phyloP scores from a whole-genome alignment of 1,140 invertebrate species.

The Reticulitermes speratus region DNA sequence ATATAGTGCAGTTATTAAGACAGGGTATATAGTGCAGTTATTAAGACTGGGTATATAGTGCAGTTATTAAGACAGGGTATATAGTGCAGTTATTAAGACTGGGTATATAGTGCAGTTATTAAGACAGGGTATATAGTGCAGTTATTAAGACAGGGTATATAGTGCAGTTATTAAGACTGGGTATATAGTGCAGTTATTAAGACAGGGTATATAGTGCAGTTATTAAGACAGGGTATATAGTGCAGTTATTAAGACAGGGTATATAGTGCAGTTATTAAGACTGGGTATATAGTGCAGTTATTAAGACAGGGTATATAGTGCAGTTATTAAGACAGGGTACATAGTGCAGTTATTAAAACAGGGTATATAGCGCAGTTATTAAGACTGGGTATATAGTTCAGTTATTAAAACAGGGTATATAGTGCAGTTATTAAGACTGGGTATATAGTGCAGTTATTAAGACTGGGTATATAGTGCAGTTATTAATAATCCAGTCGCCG shows the following conservation, averaged over 20 bases:
- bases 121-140: slow-evolving; percentile 55
- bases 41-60: slow-evolving; percentile 64
- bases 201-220: slow-evolving; percentile 55
- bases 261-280: slow-evolving; percentile 46
- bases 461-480: slow-evolving; percentile 58
- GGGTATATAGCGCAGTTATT: slow-evolving; percentile 54
- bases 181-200: slow-evolving; percentile 51
- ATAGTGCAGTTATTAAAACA: too few species aligned
- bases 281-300: slow-evolving; percentile 58
- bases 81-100: too few species aligned
- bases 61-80: neutral
- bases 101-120: slow-evolving; percentile 54
- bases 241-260: slow-evolving; percentile 48
- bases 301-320: slow-evolving; percentile 55
- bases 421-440: slow-evolving; percentile 49
- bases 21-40: too few species aligned
- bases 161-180: slow-evolving; percentile 49
- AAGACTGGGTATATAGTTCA: slow-evolving; percentile 58
- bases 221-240: slow-evolving; percentile 53
- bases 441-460: slow-evolving; percentile 51
- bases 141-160: slow-evolving; percentile 52
- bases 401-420: slow-evolving; percentile 52
- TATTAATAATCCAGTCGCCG: neutral
- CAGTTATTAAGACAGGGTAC: neutral
- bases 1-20: slow-evolving; percentile 46